Evolutionary conservation across 2,113 vertebrate species (phyloP).

Genomic region (Brienomyrus brachyistius): DNA sequence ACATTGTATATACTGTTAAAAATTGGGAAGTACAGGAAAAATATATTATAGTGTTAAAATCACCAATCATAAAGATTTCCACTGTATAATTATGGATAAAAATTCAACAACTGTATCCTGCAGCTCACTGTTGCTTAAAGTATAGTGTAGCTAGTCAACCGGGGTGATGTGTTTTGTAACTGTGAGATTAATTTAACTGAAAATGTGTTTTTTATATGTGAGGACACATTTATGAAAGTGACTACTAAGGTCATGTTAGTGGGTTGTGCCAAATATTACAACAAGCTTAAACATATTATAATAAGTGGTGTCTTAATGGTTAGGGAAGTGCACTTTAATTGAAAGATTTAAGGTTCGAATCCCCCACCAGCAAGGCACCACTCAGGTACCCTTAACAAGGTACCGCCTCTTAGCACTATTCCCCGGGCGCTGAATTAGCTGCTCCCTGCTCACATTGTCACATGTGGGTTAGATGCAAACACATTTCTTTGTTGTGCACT

Average conservation of each 20-base stretch:
- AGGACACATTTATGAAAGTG: not conserved
- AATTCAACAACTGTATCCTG: not conserved
- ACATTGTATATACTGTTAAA: slow-evolving; percentile 10
- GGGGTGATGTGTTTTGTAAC: not conserved
- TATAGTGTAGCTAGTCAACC: not conserved
- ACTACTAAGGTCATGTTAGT: not conserved
- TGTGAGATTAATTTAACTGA: not conserved
- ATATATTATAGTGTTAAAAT: slow-evolving; percentile 28
- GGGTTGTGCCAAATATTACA: not conserved
- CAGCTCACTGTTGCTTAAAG: not conserved
- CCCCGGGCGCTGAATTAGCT: no score
- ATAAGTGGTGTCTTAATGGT: not conserved
- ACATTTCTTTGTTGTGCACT: no score
- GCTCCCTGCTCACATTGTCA: no score
- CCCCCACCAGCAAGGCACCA: no score
- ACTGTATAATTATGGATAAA: not conserved
- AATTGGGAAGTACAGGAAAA: slow-evolving; percentile 22
- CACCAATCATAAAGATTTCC: not conserved
- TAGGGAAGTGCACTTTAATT: no score
- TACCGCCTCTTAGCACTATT: no score
- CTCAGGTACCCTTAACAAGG: no score
- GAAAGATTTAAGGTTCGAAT: no score
- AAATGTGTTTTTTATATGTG: not conserved
- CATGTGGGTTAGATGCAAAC: no score
- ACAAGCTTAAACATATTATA: not conserved